These are phyloP conservation scores for Drosophila pseudoobscura DNA, from an alignment of 1,140 invertebrate genomes.

Conservation along the genomic window DNA sequence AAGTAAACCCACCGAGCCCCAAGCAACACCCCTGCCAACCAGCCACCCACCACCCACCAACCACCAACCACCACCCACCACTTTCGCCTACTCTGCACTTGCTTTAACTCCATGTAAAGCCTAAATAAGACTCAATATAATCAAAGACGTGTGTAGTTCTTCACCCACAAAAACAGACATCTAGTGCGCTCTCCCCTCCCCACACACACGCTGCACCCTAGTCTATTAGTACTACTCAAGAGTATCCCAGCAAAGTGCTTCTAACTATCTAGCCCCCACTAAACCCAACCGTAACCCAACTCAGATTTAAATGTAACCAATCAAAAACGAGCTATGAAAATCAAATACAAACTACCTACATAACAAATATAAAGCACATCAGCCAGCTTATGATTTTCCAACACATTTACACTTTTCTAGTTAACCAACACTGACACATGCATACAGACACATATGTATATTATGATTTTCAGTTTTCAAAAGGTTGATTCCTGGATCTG, in stretches of 20 bases:
- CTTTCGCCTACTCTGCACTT: slow-evolving; percentile 69
- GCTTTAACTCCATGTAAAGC: slow-evolving; percentile 60
- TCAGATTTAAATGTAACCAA: slow-evolving; percentile 60
- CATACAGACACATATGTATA: not conserved
- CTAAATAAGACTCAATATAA: slow-evolving; percentile 47
- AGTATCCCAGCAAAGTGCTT: slow-evolving; percentile 61
- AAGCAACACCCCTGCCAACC: not conserved
- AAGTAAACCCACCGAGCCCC: not conserved
- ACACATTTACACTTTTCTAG: slow-evolving; percentile 32
- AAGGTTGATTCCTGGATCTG: slow-evolving; percentile 15
- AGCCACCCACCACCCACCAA: too few relatives aligned
- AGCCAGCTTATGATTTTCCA: slow-evolving; percentile 46
- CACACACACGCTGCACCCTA: slow-evolving; percentile 70
- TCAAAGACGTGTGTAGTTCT: slow-evolving; percentile 72
- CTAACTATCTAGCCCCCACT: slow-evolving; percentile 54
- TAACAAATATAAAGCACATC: slow-evolving; percentile 80
- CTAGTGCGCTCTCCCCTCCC: slow-evolving; percentile 62
- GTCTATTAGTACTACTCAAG: slow-evolving; percentile 61
- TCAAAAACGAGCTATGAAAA: slow-evolving; percentile 77
- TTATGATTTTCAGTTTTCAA: slow-evolving; percentile 7
- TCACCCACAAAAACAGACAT: slow-evolving; percentile 62
- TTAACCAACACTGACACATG: not conserved
- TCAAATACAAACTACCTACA: slow-evolving; percentile 75
- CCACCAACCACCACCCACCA: slow-evolving; percentile 15
- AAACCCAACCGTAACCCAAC: slow-evolving; percentile 63